Base-by-base conservation (phyloP, 2,113 vertebrate species). In the Trochalopteron elliotii region DNA sequence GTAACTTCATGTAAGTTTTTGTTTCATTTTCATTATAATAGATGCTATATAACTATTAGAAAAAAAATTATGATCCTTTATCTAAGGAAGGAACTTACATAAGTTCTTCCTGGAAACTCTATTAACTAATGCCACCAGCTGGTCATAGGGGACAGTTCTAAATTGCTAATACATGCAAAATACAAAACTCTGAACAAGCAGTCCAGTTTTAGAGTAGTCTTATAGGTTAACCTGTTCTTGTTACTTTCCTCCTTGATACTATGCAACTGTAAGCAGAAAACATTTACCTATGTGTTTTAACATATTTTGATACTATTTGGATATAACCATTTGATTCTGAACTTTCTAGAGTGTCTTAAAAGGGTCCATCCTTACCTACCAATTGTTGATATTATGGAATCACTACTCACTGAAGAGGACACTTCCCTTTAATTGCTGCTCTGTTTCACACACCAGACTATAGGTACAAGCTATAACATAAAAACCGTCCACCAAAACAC, bases 391-490 rank as follows among this genome's bases (percentile, higher is more conserved):
- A 20, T 56, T 68, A 35, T 49, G 44, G 57, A 86, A 68, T 61
- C 40, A 47, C 17, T 49, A 69, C 25, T 50, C 42, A 57, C 60
- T 69, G 78, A 49, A 84, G 15, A 33, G 7, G 12, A n/a, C 24
- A 39, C 7, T 70, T 86, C 40, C 33, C 47, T 74, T 47, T 39
- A 83, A 65, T 7, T 89, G 52, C 42, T 59, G 35, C 45, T 85
- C 9, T 37, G 3, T 75, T 86, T 75, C 40, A 84, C 0, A 0
- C n/a, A 45, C 13, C 40, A n/a, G 47, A 37, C 52, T 57, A 49
- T 0, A 40, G 22, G 16, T 24, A 72, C 12, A 87, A 14, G 39
- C 59, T 63, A 5, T 19, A 74, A 42, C 9, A 69, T 18, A 83
- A 50, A 90, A 79, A 15, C 0, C 2, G 37, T 57, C 44, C 24